These are phyloP conservation scores for Automeris io DNA, from an alignment of 2,888 invertebrate species.

Conservation along the genomic window DNA sequence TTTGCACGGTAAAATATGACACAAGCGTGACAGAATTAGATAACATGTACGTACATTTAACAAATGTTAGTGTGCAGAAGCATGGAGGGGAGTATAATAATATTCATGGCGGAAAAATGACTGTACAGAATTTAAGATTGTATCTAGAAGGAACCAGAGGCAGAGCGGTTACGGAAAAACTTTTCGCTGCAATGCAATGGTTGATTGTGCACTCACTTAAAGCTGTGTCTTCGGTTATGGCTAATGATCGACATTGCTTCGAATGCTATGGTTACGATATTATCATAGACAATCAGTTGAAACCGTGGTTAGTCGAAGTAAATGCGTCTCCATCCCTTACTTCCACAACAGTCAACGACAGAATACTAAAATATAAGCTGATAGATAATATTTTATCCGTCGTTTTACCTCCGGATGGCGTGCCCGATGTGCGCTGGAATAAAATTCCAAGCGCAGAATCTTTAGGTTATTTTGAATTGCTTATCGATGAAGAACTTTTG, in stretches of 20 bases:
- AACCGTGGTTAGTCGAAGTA: constrained; percentile 97
- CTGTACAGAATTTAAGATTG: constrained; percentile 91
- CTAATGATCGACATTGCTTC: constrained; percentile 94
- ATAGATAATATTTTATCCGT: constrained; percentile 95
- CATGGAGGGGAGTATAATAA: constrained; percentile 97
- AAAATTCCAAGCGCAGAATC: constrained; percentile 85
- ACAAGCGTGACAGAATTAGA: constrained; percentile 91
- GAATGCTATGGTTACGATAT: constrained; percentile 98
- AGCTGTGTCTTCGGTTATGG: constrained; percentile 94
- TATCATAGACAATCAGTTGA: constrained; percentile 94
- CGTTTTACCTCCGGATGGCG: constrained; percentile 90
- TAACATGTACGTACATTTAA: constrained; percentile 96
- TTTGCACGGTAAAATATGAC: constrained; percentile 97
- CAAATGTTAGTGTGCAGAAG: constrained; percentile 98
- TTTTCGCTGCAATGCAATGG: constrained; percentile 93
- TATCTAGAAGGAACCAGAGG: constrained; percentile 95
- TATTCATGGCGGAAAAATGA: constrained; percentile 96
- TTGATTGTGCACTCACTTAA: constrained; percentile 94
- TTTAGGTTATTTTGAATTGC: constrained; percentile 89
- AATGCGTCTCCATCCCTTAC: constrained; percentile 97
- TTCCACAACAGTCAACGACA: constrained; percentile 95
- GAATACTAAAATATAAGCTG: constrained; percentile 94
- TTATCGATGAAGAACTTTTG: constrained; percentile 89
- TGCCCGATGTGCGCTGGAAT: constrained; percentile 93
- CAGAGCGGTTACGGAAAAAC: constrained; percentile 89